A percentile compares a stretch with the other conserved stretches of the same genome.
These are phyloP conservation scores for Probaryconus sp. DNA, from an alignment of 1,140 invertebrate genomes.

Conservation along the genomic window DNA sequence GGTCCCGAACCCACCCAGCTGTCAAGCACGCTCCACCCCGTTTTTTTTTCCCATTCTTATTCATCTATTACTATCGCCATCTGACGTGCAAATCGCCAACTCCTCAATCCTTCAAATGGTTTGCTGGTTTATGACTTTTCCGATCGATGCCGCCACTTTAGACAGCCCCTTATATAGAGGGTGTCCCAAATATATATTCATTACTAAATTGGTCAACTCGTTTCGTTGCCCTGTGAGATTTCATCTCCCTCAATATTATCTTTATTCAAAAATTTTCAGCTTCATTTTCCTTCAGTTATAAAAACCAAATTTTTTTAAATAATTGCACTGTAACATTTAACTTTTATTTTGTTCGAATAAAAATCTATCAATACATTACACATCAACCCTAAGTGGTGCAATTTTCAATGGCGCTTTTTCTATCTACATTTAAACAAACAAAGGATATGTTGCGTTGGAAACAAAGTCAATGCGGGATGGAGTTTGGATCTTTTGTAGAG, in stretches of 20 bases:
- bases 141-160: slow-evolving; percentile 60
- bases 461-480: slow-evolving; percentile 63
- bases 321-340: too few species aligned
- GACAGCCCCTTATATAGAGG: slow-evolving; percentile 19
- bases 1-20: slow-evolving; percentile 78
- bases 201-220: too few species aligned
- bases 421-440: slow-evolving; percentile 5
- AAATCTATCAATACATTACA: too few species aligned
- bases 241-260: too few species aligned
- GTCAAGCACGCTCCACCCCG: slow-evolving; percentile 78
- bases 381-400: too few species aligned
- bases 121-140: slow-evolving; percentile 59
- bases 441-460: slow-evolving; percentile 34
- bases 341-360: too few species aligned
- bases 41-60: slow-evolving; percentile 76
- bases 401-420: too few species aligned
- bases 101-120: slow-evolving; percentile 49
- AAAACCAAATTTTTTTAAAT: too few species aligned
- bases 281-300: too few species aligned
- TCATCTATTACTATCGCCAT: slow-evolving; percentile 76
- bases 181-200: slow-evolving; percentile 19
- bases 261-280: too few species aligned
- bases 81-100: slow-evolving; percentile 65
- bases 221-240: too few species aligned
- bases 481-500: slow-evolving; percentile 69